Evolutionary conservation across 2,113 vertebrate species (phyloP).

Genomic region (Suncus etruscus): DNA sequence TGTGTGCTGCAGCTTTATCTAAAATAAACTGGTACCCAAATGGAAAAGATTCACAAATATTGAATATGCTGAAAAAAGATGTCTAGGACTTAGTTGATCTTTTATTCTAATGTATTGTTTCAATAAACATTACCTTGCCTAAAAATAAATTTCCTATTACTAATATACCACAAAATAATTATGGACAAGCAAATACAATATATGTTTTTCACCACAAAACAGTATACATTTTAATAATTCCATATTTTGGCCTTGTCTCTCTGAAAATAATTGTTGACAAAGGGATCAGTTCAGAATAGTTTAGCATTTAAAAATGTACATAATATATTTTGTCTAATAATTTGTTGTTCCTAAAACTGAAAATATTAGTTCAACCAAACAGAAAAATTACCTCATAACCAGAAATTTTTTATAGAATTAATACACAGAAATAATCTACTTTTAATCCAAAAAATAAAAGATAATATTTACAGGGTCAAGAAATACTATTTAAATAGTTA

Average conservation of each 20-base stretch:
- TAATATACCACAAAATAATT: not conserved
- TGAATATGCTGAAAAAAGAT: not conserved
- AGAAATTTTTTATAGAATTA: not conserved
- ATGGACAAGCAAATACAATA: not conserved
- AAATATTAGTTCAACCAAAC: not conserved
- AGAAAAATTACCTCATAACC: not conserved
- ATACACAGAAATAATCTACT: not conserved
- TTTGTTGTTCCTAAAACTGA: not conserved
- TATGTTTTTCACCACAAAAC: not conserved
- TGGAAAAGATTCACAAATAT: not conserved
- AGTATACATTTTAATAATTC: not conserved
- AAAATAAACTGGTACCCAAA: not conserved
- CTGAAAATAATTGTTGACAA: not conserved
- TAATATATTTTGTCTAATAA: not conserved
- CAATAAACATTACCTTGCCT: not conserved
- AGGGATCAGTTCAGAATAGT: not conserved
- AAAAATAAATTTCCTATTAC: not conserved
- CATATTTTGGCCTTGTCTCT: not conserved
- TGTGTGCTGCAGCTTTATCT: not conserved
- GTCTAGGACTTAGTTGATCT: not conserved
- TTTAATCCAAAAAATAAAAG: not conserved
- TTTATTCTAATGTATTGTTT: not conserved
- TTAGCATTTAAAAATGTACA: slow-evolving; percentile 13
- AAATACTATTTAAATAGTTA: too few relatives aligned
- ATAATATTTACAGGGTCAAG: too few relatives aligned